A percentile compares a stretch with the other conserved stretches of the same genome.
Conservation (phyloP, 2,888 invertebrate genomes). For the Troides aeacus region DNA sequence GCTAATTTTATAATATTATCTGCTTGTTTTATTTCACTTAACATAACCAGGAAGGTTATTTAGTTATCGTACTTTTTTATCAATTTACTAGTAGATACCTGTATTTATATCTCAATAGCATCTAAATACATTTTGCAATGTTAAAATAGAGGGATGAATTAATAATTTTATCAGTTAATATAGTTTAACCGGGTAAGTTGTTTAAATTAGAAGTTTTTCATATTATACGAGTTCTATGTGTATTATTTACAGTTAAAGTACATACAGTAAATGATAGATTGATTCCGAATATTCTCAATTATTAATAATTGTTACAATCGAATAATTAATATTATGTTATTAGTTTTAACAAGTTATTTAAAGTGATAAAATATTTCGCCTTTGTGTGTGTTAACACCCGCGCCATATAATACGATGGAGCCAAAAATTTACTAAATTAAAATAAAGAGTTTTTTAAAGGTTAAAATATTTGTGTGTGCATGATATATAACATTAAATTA, state of each 20-base stretch:
- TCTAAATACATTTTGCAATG: neutral
- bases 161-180: neutral
- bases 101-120: neutral
- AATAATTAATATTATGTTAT: no score
- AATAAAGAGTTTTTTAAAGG: neutral
- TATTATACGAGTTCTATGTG: neutral
- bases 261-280: neutral
- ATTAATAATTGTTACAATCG: no score
- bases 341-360: neutral
- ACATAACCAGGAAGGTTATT: neutral
- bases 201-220: neutral
- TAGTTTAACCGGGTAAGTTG: neutral
- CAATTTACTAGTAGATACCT: neutral
- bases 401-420: slow-evolving; percentile 14
- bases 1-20: no score
- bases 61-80: neutral
- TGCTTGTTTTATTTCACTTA: neutral
- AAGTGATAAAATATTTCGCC: neutral
- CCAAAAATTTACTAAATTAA: slow-evolving; percentile 12
- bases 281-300: neutral
- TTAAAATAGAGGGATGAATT: neutral
- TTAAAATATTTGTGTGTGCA: neutral
- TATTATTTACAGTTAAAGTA: neutral
- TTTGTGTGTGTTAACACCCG: neutral
- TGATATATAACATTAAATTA: no score